Percentiles rank a stretch among this genome's conserved stretches.
phyloP scores from a whole-genome alignment of 2,797 vertebrate genomes.

The Chiroxiphia lanceolata region DNA sequence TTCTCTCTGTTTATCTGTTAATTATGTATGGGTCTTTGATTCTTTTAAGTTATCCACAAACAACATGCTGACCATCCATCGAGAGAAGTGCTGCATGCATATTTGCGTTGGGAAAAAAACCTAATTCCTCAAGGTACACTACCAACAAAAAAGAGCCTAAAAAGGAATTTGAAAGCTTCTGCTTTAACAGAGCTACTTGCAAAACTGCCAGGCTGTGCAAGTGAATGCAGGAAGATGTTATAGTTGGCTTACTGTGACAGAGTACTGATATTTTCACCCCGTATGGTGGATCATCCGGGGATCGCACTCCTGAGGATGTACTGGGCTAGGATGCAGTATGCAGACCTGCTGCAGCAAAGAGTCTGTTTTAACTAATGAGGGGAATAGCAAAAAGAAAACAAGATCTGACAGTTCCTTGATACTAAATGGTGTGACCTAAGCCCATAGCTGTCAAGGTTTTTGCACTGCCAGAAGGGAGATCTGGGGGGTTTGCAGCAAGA shows the following conservation, averaged over 20 bases:
- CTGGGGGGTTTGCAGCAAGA: slow-evolving; percentile 10
- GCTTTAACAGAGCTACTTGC: slow-evolving; percentile 2
- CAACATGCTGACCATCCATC: background rate
- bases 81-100: background rate
- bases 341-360: background rate
- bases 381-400: slow-evolving; percentile 50
- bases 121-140: background rate
- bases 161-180: slow-evolving; percentile 3
- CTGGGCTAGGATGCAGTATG: background rate
- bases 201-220: slow-evolving; percentile 54
- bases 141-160: background rate
- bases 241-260: slow-evolving; percentile 34
- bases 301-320: slow-evolving; percentile 6
- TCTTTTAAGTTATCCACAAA: background rate
- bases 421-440: slow-evolving; percentile 57
- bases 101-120: background rate
- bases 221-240: slow-evolving; percentile 46
- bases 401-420: slow-evolving; percentile 61
- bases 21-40: background rate
- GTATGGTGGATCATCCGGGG: slow-evolving; percentile 37
- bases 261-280: background rate
- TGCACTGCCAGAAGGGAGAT: slow-evolving; percentile 60
- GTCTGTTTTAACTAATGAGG: slow-evolving; percentile 67
- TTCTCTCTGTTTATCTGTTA: background rate
- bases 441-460: slow-evolving; percentile 46